Evolutionary conservation across 2,797 vertebrate species (phyloP), one percentile per base, ranked within the genome.

Genomic region (Chromobotia macracanthus): DNA sequence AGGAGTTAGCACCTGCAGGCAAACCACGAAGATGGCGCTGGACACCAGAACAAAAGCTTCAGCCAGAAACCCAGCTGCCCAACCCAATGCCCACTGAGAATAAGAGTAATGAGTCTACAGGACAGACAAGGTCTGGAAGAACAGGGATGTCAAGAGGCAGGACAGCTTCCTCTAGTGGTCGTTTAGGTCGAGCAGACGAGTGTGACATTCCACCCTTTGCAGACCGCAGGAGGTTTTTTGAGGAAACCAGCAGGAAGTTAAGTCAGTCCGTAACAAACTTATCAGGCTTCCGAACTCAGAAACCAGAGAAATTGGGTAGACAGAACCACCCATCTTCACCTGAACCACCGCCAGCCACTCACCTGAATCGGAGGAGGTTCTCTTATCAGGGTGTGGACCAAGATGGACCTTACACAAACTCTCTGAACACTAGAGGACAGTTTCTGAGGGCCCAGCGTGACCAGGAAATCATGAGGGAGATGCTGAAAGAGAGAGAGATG

Each of bases 191-290:
- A 41, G 80, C 64, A 0, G 94, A 97, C 0, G 96, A 98, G 70
- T 86, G 91, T 0, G 90, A 95, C 31, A 93, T 99, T 10, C 90
- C 94, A 51, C 95, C 97, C 0, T 99, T 99, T 2, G 96, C 96
- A 0, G 97, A 98, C 66, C 92, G 97, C 75, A 95, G 94, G 84
- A 96, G 94, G 85, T 97, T 99, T 86, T 99, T 99, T 3, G 97
- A 99, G 88, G 96, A 97, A 88, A 96, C 93, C 0, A 96, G 96
- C 87, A 94, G 93, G 77, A 87, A 85, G 51, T 77, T 85, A 58
- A 90, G 89, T 0, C 63, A 82, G 2, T 88, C 90, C 1, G 84
- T 86, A 8, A 86, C 90, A 3, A 90, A 90, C 50, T 66, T 88
- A 11, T 83, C 91, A 0, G 85, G 82, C 56, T 80, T 92, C 35